phyloP scores from a whole-genome alignment of 2,888 invertebrate genomes.

The Amblyjoppa proteus region DNA sequence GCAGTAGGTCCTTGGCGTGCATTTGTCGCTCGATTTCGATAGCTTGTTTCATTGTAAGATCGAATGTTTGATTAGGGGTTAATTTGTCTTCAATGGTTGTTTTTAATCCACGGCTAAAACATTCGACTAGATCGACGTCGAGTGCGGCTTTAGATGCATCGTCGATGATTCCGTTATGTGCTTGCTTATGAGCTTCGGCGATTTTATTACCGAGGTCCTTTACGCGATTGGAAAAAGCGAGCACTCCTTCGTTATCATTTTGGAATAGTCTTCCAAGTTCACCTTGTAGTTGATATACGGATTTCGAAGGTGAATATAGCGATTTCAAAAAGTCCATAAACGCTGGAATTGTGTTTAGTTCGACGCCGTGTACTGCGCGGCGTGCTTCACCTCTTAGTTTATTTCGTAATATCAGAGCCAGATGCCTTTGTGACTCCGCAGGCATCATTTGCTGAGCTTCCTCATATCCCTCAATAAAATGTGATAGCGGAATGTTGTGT shows the following conservation, averaged over 20 bases:
- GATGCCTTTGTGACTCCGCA: background rate
- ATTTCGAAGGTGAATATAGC: slow-evolving; percentile 33
- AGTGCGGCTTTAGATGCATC: background rate
- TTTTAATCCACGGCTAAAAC: background rate
- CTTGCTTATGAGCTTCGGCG: background rate
- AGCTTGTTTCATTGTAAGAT: background rate
- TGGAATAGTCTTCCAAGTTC: slow-evolving; percentile 26
- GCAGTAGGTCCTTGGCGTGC: background rate
- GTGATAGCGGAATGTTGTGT: slow-evolving; percentile 22
- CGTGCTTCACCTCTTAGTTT: slow-evolving; percentile 29
- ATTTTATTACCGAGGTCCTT: slow-evolving; percentile 22
- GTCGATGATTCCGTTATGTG: background rate
- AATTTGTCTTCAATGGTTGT: background rate
- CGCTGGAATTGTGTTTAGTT: background rate
- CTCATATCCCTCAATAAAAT: slow-evolving; percentile 39
- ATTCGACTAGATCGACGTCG: background rate
- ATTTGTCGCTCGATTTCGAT: background rate
- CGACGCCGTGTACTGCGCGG: slow-evolving; percentile 6
- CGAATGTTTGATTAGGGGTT: background rate
- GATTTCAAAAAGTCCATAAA: slow-evolving; percentile 23
- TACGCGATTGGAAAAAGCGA: background rate
- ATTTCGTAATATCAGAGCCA: background rate
- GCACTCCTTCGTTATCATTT: background rate
- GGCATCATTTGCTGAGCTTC: slow-evolving; percentile 38
- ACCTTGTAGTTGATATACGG: slow-evolving; percentile 29